phyloP scores from a whole-genome alignment of 2,113 vertebrate species.

The Pionites leucogaster region DNA sequence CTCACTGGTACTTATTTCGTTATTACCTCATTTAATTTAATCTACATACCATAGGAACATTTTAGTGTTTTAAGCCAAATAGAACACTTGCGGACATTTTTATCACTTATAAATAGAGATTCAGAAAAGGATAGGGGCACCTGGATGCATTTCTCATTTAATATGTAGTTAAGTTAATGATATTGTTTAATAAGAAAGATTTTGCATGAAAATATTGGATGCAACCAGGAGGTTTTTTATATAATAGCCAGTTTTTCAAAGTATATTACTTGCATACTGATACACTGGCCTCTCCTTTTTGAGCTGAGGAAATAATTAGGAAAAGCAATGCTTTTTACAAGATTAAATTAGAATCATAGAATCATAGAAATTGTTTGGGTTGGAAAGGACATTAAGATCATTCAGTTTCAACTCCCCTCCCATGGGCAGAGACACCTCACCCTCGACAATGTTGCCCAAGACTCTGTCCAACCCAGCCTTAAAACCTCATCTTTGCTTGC shows the following conservation, averaged over 20 bases:
- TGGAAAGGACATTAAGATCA: not conserved
- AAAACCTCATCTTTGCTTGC: not conserved
- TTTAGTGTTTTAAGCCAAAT: constrained; percentile 17
- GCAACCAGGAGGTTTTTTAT: not conserved
- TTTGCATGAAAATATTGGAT: not conserved
- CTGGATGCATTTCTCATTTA: not conserved
- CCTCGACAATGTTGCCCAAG: not conserved
- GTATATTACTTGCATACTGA: not conserved
- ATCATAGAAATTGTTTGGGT: not conserved
- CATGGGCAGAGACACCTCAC: not conserved
- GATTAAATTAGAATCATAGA: not conserved
- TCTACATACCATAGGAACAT: not conserved
- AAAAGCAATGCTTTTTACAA: not conserved
- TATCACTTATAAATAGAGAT: not conserved
- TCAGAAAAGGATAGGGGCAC: not conserved
- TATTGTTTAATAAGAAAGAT: not conserved
- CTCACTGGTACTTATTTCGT: not conserved
- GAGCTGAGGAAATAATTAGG: not conserved
- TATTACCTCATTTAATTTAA: constrained; percentile 1
- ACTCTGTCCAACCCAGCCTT: not conserved
- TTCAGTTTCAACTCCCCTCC: not conserved
- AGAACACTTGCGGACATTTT: not conserved
- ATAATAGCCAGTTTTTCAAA: not conserved
- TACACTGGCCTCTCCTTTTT: not conserved
- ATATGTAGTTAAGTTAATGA: not conserved